phyloP scores from a whole-genome alignment of 2,888 invertebrate species.

The Trimorus sp. region DNA sequence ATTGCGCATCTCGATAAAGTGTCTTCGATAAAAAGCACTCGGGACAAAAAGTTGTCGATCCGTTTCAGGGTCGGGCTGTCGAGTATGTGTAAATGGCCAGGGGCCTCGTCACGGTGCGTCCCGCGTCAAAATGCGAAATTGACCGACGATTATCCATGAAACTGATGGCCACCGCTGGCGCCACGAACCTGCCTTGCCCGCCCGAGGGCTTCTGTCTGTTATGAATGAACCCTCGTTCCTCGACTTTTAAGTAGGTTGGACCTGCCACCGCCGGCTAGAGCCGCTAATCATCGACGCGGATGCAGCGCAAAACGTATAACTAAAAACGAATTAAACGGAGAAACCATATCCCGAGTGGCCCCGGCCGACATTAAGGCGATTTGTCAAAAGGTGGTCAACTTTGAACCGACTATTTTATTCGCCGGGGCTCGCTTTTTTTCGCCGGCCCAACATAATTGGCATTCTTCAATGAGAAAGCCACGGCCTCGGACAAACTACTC shows the following conservation, averaged over 20 bases:
- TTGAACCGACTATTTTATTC: not conserved
- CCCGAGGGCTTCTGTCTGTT: conserved; percentile 72
- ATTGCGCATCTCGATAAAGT: conserved; percentile 32
- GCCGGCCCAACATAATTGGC: too few species aligned
- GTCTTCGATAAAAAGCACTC: conserved; percentile 14
- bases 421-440: not conserved
- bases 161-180: conserved; percentile 78
- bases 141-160: conserved; percentile 79
- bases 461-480: too few species aligned
- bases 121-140: conserved; percentile 79
- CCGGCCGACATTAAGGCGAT: not conserved
- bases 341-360: conserved; percentile 6
- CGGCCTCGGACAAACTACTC: too few species aligned
- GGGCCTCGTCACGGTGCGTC: conserved; percentile 66
- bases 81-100: conserved; percentile 56
- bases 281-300: conserved; percentile 57
- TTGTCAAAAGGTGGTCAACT: conserved; percentile 28
- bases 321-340: conserved; percentile 53
- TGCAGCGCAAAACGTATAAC: conserved; percentile 51
- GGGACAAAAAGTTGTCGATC: conserved; percentile 32
- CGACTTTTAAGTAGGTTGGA: conserved; percentile 60
- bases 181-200: conserved; percentile 70
- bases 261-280: conserved; percentile 60
- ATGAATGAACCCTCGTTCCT: conserved; percentile 73
- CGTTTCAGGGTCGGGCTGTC: conserved; percentile 49